Percentiles rank a stretch among this genome's conserved stretches.
Evolutionary conservation across 2,113 vertebrate species (phyloP).

Genomic region (Strigops habroptila): DNA sequence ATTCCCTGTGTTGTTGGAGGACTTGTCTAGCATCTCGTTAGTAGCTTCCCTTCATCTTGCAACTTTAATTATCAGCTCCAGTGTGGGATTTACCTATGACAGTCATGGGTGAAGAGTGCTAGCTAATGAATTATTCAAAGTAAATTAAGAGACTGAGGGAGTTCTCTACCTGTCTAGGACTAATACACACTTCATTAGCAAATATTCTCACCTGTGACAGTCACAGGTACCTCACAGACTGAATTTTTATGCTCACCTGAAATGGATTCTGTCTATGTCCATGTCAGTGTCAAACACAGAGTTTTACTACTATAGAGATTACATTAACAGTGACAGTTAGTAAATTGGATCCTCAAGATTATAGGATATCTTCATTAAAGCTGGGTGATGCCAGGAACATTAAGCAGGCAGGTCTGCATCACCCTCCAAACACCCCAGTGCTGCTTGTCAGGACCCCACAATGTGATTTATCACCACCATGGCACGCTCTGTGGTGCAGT

Average conservation of each 20-base stretch:
- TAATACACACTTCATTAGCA: slow-evolving; percentile 31
- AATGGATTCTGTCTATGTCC: neutral
- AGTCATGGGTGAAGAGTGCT: slow-evolving; percentile 41
- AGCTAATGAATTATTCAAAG: slow-evolving; percentile 66
- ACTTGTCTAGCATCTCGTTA: slow-evolving; percentile 43
- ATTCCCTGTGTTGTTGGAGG: neutral
- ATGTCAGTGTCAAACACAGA: neutral
- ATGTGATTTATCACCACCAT: neutral
- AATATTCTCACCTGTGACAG: slow-evolving; percentile 31
- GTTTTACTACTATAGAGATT: neutral
- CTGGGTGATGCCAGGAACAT: neutral
- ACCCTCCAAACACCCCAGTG: neutral
- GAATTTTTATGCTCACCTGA: neutral
- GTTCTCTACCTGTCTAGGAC: slow-evolving; percentile 8
- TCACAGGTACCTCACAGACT: neutral
- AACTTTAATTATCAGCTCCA: slow-evolving; percentile 57
- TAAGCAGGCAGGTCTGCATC: neutral
- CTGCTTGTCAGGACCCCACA: neutral
- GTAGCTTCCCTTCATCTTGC: slow-evolving; percentile 31
- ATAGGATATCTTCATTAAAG: neutral
- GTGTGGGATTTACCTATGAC: slow-evolving; percentile 44
- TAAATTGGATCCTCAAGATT: neutral
- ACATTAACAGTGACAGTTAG: neutral
- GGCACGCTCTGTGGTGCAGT: rapidly evolving
- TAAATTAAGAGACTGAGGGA: slow-evolving; percentile 47